These are phyloP conservation scores for Drosophila austrosaltans DNA, from an alignment of 2,888 invertebrate species.

Conservation along the genomic window DNA sequence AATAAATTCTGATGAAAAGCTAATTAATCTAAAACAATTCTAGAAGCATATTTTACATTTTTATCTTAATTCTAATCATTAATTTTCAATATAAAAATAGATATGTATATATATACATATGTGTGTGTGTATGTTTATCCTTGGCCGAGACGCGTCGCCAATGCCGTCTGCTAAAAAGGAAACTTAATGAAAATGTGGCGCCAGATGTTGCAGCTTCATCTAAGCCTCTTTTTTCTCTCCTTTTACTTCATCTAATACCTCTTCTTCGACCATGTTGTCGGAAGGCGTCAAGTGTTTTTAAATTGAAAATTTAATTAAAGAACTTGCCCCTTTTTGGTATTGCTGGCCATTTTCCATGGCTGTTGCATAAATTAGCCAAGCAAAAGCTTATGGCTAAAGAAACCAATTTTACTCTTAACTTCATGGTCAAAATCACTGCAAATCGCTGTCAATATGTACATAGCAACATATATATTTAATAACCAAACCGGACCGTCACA, in stretches of 20 bases:
- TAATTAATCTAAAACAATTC: not conserved
- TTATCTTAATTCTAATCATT: slow-evolving; percentile 49
- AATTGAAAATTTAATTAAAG: slow-evolving; percentile 77
- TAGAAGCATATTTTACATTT: not conserved
- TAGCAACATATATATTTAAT: slow-evolving; percentile 40
- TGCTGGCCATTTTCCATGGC: slow-evolving; percentile 14
- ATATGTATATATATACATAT: slow-evolving; percentile 8
- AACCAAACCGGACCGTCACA: slow-evolving; percentile 53
- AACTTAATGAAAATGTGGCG: slow-evolving; percentile 72
- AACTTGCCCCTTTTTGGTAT: slow-evolving; percentile 36
- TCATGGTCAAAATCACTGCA: slow-evolving; percentile 71
- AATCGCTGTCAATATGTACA: slow-evolving; percentile 68
- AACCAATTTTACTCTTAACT: slow-evolving; percentile 31
- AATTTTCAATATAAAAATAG: slow-evolving; percentile 58
- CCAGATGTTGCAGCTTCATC: slow-evolving; percentile 44
- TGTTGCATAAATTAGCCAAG: slow-evolving; percentile 67
- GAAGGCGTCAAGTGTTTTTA: slow-evolving; percentile 60
- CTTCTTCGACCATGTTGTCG: slow-evolving; percentile 20
- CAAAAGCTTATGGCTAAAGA: slow-evolving; percentile 72
- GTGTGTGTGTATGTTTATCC: not conserved
- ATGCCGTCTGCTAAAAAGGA: slow-evolving; percentile 25
- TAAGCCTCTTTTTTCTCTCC: not conserved
- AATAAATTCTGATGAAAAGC: not conserved
- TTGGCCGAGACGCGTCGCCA: slow-evolving; percentile 44
- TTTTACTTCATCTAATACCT: not conserved